Conservation (phyloP, 2,113 vertebrate species). For the Saccopteryx leptura region DNA sequence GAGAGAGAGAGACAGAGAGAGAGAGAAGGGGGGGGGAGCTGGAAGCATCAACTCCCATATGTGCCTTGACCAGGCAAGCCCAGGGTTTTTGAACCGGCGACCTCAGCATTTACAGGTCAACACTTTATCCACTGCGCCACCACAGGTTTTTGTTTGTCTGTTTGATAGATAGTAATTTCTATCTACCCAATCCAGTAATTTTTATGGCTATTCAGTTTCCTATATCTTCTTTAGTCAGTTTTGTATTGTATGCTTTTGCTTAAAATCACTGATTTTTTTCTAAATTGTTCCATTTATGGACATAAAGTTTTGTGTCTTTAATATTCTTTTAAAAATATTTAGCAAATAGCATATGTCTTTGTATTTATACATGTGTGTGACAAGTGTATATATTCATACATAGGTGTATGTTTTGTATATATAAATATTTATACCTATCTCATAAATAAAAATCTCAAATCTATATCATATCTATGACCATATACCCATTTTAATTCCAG, state of each 20-base stretch:
- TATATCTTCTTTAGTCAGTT: background rate
- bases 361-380: rapidly evolving
- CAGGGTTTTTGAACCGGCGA: too few relatives aligned
- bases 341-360: background rate
- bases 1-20: too few relatives aligned
- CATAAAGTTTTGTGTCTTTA: background rate
- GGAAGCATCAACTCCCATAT: too few relatives aligned
- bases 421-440: background rate
- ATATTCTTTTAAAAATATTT: conserved; percentile 7
- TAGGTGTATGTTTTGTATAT: background rate
- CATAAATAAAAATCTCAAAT: background rate
- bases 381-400: background rate
- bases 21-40: too few relatives aligned
- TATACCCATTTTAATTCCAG: conserved; percentile 40
- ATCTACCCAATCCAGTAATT: background rate
- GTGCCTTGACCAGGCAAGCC: too few relatives aligned
- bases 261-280: background rate
- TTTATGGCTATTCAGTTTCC: background rate
- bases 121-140: too few relatives aligned
- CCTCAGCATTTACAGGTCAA: too few relatives aligned
- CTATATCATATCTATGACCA: background rate
- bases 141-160: background rate
- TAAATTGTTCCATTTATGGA: background rate
- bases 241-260: background rate
- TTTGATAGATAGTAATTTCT: background rate